Base-by-base conservation (phyloP, 2,888 invertebrate species). In the Heliconius aoede region DNA sequence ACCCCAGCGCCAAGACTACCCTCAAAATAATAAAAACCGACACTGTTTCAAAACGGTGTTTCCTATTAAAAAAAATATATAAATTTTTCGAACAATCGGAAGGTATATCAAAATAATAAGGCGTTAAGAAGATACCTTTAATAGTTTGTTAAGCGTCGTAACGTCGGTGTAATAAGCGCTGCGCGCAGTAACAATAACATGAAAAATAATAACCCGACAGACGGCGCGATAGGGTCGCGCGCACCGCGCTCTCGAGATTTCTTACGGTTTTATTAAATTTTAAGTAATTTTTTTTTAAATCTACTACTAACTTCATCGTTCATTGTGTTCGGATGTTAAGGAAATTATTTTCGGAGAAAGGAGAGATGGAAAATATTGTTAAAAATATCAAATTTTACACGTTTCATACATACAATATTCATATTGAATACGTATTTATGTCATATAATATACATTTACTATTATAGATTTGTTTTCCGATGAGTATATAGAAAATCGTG, bases 141-240 rank as follows among this genome's bases (percentile, higher is more conserved):
- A 94, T 93, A 93, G 93, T 94, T 94, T 91, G 90, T 90, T 93
- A 93, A 94, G 89, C 88, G 91, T 83, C 83, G 85, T 90, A 91
- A 91, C 86, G 88, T 83, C 82, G 84, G 85, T 81, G 85, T 93
- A 93, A 92, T 90, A 89, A 89, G 87, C 86, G 83, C 79, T 76
- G 72, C 76, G 81, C 78, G 87, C 83, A 85, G 90, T 93, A 92
- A 93, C 93, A 88, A 86, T 94, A 90, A 92, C 93, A 90, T 93
- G 90, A 92, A 91, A 93, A 92, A 91, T 93, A 93, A 93, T 91
- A 90, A 89, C 88, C 85, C 72, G 79, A 74, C 73, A 68, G 79
- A 74, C 73, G 65, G 78, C 80, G 73, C 82, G 85, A 84, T 84
- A 84, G 82, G 79, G 80, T 76, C 79, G 79, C 78, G 68, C 76